Evolutionary conservation across 53 echinoderm and acorn worm genomes (phyloP).

Genomic region (Pentamera pediparva): DNA sequence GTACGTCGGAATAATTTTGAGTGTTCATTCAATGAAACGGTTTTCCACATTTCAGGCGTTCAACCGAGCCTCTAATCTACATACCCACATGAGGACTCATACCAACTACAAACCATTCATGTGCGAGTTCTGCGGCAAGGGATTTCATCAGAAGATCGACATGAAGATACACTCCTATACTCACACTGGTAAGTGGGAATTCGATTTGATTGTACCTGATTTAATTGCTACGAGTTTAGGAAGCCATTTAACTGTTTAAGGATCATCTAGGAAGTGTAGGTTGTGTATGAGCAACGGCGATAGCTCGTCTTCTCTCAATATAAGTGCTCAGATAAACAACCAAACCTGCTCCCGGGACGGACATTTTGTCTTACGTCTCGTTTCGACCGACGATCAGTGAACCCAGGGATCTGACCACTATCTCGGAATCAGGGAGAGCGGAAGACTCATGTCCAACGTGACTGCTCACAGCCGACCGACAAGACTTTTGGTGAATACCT

Average conservation of each 20-base stretch:
- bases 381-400: too few relatives aligned
- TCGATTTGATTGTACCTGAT: neutral
- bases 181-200: conserved; percentile 88
- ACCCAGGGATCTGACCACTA: too few relatives aligned
- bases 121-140: conserved; percentile 94
- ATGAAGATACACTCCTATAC: conserved; percentile 99
- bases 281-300: too few relatives aligned
- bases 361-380: too few relatives aligned
- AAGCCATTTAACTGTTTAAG: neutral
- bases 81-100: conserved; percentile 96
- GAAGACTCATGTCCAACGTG: too few relatives aligned
- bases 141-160: conserved; percentile 98
- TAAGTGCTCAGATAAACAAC: too few relatives aligned
- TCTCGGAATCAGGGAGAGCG: too few relatives aligned
- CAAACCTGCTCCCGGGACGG: too few relatives aligned
- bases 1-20: neutral
- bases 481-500: too few relatives aligned
- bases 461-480: too few relatives aligned
- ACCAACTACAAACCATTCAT: conserved; percentile 96
- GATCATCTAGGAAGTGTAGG: too few relatives aligned
- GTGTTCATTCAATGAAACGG: neutral
- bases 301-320: too few relatives aligned
- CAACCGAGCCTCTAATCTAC: conserved; percentile 94
- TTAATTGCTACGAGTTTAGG: neutral
- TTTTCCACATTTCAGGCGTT: conserved; percentile 61